Evolutionary conservation across 1,140 invertebrate species (phyloP), one percentile per base, ranked within the genome.

Genomic region (Drosophila ogumai): DNA sequence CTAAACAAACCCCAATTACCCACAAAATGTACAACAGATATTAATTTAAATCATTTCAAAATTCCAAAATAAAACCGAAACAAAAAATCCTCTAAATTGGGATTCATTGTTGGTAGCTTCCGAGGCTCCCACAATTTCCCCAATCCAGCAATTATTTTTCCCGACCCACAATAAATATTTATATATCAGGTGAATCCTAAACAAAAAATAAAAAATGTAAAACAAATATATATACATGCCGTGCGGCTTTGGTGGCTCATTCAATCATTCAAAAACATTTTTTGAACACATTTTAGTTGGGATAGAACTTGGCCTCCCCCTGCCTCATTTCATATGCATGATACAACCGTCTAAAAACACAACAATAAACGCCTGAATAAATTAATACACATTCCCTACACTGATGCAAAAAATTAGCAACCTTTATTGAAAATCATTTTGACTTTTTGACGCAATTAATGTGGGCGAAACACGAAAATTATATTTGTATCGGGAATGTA

Each of bases 381-480:
- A 82, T 67, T 44, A 54, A 69, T 81, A 38, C 31, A 22, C 28
- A 32, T 34, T 19, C 43, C 43, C 43, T 19, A 43, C 28, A 43
- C 38, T 12, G 46, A 17, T 32, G 47, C 28, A 38, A 66, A 72
- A 59, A 34, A 25, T 47, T 31, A 47, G 63, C 69, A 80, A 54
- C 77, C 44, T 17, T 69, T 74, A 36, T 0, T 22, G 13, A 41
- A 67, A 72, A 63, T 78, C 47, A 60, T 64, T 82, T 68, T 85
- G 81, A 77, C 77, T 81, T 85, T 85, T 77, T 85, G 81, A 73
- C 81, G 81, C 77, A 81, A 85, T 84, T 84, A 84, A 84, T 76
- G 67, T 44, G 74, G 79, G 49, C 73, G 55, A n/a, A 65, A 61
- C 76, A 79, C 36, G 47, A 36, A 75, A 64, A 79, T 74, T 82